Conservation (phyloP, 2,888 invertebrate genomes). For the Neelides folsomi region DNA sequence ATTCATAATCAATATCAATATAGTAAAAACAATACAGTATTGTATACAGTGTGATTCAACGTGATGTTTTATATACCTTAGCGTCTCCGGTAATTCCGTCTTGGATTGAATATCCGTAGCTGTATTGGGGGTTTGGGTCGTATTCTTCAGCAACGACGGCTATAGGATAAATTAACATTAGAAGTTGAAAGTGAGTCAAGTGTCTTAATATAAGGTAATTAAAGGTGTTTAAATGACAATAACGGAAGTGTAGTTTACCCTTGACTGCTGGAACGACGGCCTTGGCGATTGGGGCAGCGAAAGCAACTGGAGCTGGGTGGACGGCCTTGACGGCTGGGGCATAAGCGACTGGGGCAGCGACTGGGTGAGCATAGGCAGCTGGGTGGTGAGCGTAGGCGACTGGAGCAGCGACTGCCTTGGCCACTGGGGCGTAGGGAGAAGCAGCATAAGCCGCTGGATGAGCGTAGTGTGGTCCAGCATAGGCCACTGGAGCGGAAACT, state of each 20-base stretch:
- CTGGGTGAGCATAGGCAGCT: not conserved
- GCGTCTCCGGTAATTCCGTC: conserved; percentile 18
- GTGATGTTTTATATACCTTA: conserved; percentile 1
- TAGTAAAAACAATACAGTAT: no score
- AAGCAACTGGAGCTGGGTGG: not conserved
- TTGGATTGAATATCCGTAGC: conserved; percentile 14
- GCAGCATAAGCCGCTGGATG: not conserved
- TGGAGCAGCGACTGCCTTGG: not conserved
- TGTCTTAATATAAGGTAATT: no score
- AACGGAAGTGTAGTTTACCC: not conserved
- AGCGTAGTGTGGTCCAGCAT: conserved; percentile 1
- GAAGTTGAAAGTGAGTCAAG: no score
- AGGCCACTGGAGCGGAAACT: conserved; percentile 1
- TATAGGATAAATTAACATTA: no score
- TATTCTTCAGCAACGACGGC: conserved; percentile 11
- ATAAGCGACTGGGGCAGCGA: not conserved
- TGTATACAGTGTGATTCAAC: no score
- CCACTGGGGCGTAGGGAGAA: not conserved
- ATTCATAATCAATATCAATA: no score
- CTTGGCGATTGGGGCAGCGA: not conserved
- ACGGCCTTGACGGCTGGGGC: conserved; percentile 2
- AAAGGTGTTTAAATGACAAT: not conserved
- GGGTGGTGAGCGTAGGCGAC: not conserved
- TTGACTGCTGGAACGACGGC: conserved; percentile 1
- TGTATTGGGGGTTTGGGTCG: conserved; percentile 21